phyloP scores from a whole-genome alignment of 2,888 invertebrate genomes.

The Pterostichus niger region DNA sequence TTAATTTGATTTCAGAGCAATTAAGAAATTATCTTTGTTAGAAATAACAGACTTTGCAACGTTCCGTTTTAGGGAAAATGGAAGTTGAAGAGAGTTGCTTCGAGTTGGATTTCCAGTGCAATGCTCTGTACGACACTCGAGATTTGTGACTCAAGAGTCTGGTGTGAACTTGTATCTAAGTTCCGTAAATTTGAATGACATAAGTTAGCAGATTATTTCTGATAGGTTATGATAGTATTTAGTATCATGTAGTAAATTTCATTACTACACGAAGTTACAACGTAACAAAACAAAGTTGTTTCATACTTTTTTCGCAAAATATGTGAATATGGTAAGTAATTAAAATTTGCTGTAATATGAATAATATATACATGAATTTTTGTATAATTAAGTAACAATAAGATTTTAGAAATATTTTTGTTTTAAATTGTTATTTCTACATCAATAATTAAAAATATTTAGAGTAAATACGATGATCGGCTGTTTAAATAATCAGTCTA shows the following conservation, averaged over 20 bases:
- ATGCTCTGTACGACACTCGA: background rate
- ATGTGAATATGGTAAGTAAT: no score
- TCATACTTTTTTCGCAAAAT: no score
- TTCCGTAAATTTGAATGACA: constrained; percentile 22
- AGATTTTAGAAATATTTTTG: no score
- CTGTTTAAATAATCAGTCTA: no score
- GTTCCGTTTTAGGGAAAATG: constrained; percentile 37
- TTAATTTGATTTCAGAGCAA: constrained; percentile 62
- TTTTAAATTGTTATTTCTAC: no score
- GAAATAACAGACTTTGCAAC: constrained; percentile 61
- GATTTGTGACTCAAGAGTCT: background rate
- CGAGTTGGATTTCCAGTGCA: constrained; percentile 5
- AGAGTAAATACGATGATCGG: no score
- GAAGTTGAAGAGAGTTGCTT: constrained; percentile 28
- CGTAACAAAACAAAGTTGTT: no score
- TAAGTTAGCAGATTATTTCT: constrained; percentile 23
- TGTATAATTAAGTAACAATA: no score
- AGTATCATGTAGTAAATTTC: background rate
- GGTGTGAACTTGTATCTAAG: constrained; percentile 30
- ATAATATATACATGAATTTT: no score
- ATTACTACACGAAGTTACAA: no score
- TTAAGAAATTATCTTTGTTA: constrained; percentile 65
- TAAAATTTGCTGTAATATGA: no score
- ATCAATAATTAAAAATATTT: no score
- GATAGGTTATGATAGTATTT: constrained; percentile 27